Conservation (phyloP, 2,888 invertebrate species). For the Lagria hirta region DNA sequence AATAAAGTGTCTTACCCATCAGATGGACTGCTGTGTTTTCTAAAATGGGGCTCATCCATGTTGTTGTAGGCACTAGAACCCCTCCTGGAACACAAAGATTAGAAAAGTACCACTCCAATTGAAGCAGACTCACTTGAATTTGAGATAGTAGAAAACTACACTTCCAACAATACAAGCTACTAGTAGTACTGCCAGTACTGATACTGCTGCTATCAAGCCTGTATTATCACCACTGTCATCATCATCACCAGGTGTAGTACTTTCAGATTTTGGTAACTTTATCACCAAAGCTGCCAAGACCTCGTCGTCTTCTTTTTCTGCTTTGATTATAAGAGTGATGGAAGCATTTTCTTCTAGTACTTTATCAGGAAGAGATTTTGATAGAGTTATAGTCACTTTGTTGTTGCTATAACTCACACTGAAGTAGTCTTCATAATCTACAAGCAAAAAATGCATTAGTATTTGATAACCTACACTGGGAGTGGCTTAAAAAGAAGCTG, state of each 20-base stretch:
- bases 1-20: constrained; percentile 17
- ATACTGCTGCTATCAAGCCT: constrained; percentile 44
- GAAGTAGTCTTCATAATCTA: constrained; percentile 6
- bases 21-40: constrained; percentile 11
- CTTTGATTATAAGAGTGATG: too few species aligned
- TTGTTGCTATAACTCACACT: neutral
- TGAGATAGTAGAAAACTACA: constrained; percentile 42
- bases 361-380: neutral
- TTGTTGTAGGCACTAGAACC: constrained; percentile 15
- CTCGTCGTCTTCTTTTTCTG: neutral
- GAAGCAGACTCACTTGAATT: constrained; percentile 38
- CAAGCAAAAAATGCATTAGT: constrained; percentile 3
- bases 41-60: constrained; percentile 18
- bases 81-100: constrained; percentile 14
- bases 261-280: neutral
- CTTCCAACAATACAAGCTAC: constrained; percentile 39
- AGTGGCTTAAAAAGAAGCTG: too few species aligned
- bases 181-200: constrained; percentile 43
- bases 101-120: constrained; percentile 4
- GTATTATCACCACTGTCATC: constrained; percentile 17
- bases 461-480: too few species aligned
- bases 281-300: constrained; percentile 1
- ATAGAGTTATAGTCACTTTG: neutral
- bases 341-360: constrained; percentile 2
- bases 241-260: constrained; percentile 6